These are phyloP conservation scores for Ceraclea dissimilis DNA, from an alignment of 2,888 invertebrate species.

Conservation along the genomic window DNA sequence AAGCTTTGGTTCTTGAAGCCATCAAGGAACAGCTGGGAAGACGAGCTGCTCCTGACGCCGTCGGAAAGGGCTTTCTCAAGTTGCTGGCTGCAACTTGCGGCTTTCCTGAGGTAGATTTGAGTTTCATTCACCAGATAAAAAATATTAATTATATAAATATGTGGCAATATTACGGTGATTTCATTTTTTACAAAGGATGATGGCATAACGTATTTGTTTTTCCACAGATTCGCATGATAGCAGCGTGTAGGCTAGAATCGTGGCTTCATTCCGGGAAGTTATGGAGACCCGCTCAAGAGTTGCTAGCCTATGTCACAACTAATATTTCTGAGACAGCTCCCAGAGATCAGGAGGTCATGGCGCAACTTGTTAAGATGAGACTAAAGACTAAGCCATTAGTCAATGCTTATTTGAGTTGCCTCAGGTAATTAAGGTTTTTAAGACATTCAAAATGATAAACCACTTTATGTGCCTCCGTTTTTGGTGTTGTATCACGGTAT, in stretches of 20 bases:
- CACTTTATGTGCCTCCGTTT: no score
- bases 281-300: conserved; percentile 84
- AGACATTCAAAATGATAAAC: no score
- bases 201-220: no score
- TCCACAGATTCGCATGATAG: conserved; percentile 61
- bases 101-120: conserved; percentile 62
- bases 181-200: no score
- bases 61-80: conserved; percentile 82
- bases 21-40: conserved; percentile 82
- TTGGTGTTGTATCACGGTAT: no score
- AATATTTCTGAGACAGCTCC: conserved; percentile 68
- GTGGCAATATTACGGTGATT: no score
- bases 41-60: conserved; percentile 77
- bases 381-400: conserved; percentile 90
- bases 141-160: neutral
- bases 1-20: conserved; percentile 75
- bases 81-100: conserved; percentile 81
- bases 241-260: conserved; percentile 75
- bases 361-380: conserved; percentile 80
- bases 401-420: conserved; percentile 79
- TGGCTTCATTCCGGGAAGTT: conserved; percentile 96
- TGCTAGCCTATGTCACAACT: conserved; percentile 82
- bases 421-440: conserved; percentile 43
- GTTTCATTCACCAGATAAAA: no score
- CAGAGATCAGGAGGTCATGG: conserved; percentile 68